Base-by-base conservation (phyloP, 2,797 vertebrate genomes). In the Cephalopachus bancanus region DNA sequence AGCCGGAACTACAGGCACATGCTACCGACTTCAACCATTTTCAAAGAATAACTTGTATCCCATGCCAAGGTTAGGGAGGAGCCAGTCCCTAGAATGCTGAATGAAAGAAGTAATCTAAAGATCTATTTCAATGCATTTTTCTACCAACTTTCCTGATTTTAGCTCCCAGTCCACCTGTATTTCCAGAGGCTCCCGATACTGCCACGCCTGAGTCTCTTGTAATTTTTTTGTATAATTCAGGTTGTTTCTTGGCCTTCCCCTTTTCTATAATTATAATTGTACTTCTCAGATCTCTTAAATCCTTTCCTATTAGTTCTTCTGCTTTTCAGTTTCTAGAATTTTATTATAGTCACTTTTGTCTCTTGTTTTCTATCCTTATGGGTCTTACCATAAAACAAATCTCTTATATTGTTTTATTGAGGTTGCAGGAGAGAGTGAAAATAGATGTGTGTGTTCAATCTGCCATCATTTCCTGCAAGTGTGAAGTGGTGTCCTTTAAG, bases 241-340 rank as follows among this genome's bases (percentile, higher is more conserved):
- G 10, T 83, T 69, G 24, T 83, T 91, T 94, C 55, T 65, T 83
- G 16, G 51, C 44, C 17, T 67, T 86, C 10, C 28, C 8, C 11
- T 7, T 55, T 84, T 67, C n/a, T 84, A 3, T n/a, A n/a, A n/a
- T 86, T 86, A 53, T 71, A 76, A 71, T 81, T 86, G 16, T 53
- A 0, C 83, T 93, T 93, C 17, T 94, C 17, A 24, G 16, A 17
- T 76, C 69, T 65, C 33, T 19, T 85, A 80, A 84, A 57, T 89
- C 22, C 19, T 79, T 90, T 89, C 28, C n/a, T n/a, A 81, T 7
- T 80, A 69, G 51, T 67, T 30, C 12, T 78, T 69, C 78, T 76
- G 65, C 59, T 95, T 95, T 97, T 86, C 37, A 72, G 37, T 89
- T 80, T 92, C 76, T 93, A 87, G 17, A 87, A 83, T 90, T 89